Conservation (phyloP, 2,113 vertebrate species). For the Caloenas nicobarica region DNA sequence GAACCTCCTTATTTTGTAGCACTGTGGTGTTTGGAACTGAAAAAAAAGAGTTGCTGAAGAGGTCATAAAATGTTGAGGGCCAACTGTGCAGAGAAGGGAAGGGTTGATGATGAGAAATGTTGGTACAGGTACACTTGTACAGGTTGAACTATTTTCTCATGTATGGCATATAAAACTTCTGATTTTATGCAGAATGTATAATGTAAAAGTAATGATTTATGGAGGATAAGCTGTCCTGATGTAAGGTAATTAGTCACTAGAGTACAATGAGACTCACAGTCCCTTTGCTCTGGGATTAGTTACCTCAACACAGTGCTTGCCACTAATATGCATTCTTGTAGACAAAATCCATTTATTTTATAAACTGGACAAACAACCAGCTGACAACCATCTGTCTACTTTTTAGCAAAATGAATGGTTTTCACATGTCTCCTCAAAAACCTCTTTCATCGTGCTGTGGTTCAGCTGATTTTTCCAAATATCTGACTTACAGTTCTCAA, state of each 20-base stretch:
- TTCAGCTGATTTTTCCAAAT: background rate
- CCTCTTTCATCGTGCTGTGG: background rate
- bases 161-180: background rate
- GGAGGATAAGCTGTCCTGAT: background rate
- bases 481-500: background rate
- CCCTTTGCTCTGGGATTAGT: background rate
- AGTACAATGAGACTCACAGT: background rate
- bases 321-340: background rate
- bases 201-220: background rate
- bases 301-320: background rate
- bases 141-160: background rate
- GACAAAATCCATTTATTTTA: background rate
- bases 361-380: background rate
- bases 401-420: background rate
- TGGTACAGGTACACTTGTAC: background rate
- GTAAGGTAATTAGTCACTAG: background rate
- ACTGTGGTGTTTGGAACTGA: background rate
- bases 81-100: background rate
- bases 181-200: background rate
- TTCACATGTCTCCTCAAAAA: background rate
- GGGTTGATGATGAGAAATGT: background rate
- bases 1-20: background rate
- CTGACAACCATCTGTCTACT: background rate
- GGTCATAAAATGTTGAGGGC: background rate
- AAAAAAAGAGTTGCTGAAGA: background rate